Evolutionary conservation across 2,888 invertebrate species (phyloP).

Genomic region (Pristionchus japonicus): DNA sequence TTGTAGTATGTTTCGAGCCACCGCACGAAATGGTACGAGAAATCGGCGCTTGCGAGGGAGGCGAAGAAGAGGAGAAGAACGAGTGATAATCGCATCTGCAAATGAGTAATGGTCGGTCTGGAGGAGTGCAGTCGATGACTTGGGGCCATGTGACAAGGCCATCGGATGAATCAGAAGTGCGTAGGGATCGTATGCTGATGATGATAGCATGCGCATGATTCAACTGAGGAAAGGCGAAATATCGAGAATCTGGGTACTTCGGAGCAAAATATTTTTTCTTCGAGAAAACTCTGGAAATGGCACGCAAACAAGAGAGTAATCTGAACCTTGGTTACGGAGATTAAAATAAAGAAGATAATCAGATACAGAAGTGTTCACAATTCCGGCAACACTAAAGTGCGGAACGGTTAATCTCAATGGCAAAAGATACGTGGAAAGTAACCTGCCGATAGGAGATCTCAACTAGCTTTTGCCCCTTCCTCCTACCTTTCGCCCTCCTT

Average conservation of each 20-base stretch:
- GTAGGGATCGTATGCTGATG: no score
- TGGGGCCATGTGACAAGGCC: background rate
- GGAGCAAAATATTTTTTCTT: background rate
- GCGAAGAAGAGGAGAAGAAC: background rate
- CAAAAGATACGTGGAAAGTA: background rate
- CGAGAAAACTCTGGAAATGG: background rate
- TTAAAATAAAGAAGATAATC: background rate
- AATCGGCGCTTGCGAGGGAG: background rate
- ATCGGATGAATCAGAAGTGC: no score
- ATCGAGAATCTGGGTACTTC: background rate
- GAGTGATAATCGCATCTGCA: constrained; percentile 3
- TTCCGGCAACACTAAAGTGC: no score
- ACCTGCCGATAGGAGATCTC: background rate
- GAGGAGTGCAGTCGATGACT: background rate
- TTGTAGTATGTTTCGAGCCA: constrained; percentile 63
- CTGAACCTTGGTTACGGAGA: background rate
- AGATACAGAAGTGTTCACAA: background rate
- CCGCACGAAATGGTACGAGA: constrained; percentile 55
- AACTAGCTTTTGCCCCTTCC: constrained; percentile 5
- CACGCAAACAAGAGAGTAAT: background rate
- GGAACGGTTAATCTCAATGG: no score
- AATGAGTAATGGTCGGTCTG: background rate
- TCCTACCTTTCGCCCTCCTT: constrained; percentile 37
- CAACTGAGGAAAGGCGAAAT: no score
- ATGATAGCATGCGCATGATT: no score